These are phyloP conservation scores for Elachura formosa DNA, from an alignment of 2,113 vertebrate genomes.

Conservation along the genomic window DNA sequence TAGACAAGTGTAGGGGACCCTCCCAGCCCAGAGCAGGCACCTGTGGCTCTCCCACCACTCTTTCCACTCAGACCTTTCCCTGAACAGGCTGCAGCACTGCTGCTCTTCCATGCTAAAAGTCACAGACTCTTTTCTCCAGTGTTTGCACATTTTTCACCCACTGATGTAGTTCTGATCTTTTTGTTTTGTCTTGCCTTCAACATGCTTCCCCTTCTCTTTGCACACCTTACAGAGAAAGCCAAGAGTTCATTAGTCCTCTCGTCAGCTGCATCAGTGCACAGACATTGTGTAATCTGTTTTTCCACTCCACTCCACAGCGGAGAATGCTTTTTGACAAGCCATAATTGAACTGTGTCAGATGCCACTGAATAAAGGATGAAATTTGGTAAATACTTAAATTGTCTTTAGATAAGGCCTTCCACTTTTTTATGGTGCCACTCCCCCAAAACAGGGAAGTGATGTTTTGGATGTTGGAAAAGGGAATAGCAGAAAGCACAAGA, in stretches of 20 bases:
- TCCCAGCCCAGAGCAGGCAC: neutral
- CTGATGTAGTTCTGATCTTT: neutral
- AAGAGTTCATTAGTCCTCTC: neutral
- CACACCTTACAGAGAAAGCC: neutral
- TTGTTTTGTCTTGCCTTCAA: neutral
- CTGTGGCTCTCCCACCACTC: neutral
- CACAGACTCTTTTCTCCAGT: neutral
- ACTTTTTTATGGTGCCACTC: neutral
- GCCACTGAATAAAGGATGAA: conserved; percentile 4
- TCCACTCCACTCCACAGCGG: conserved; percentile 13
- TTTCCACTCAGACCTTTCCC: neutral
- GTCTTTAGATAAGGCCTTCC: neutral
- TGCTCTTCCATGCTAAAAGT: neutral
- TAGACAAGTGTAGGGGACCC: neutral
- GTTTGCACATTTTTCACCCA: neutral
- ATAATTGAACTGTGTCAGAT: conserved; percentile 37
- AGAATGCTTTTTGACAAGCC: conserved; percentile 66
- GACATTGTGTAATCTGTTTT: conserved; percentile 25
- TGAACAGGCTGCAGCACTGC: neutral
- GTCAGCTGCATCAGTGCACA: neutral
- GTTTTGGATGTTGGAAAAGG: neutral
- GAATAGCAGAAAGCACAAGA: neutral
- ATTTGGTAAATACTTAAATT: neutral
- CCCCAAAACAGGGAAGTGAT: neutral
- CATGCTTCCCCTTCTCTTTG: neutral